phyloP scores from a whole-genome alignment of 2,797 vertebrate genomes.

The Arrhamphus sclerolepis region DNA sequence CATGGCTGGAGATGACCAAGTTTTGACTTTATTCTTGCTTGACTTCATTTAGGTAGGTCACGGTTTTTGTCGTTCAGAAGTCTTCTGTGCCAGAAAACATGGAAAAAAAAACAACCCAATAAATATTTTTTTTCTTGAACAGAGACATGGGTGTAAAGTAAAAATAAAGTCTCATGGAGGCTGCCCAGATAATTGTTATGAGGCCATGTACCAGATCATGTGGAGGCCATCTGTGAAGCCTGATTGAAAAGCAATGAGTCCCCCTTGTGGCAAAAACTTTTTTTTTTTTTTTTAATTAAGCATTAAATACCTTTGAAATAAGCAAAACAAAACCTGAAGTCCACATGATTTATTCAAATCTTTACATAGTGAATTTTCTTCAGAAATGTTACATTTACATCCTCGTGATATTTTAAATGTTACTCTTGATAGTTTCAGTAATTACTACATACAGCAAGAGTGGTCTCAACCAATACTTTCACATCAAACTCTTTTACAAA shows the following conservation, averaged over 20 bases:
- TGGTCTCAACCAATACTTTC: slow-evolving; percentile 28
- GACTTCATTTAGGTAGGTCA: no score
- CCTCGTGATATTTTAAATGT: slow-evolving; percentile 52
- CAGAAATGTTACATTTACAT: slow-evolving; percentile 53
- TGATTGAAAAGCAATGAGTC: slow-evolving; percentile 10
- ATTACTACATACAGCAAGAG: slow-evolving; percentile 41
- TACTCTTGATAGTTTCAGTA: slow-evolving; percentile 58
- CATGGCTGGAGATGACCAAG: neutral
- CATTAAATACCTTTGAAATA: neutral
- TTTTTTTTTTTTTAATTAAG: no score
- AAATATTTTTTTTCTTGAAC: neutral
- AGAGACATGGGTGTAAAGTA: neutral
- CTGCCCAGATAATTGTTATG: neutral
- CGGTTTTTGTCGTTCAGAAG: no score
- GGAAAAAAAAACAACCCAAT: no score
- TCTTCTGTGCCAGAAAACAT: no score
- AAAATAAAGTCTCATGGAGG: neutral
- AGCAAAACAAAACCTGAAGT: slow-evolving; percentile 23
- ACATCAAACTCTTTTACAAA: slow-evolving; percentile 25
- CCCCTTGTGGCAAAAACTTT: slow-evolving; percentile 51
- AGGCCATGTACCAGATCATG: neutral
- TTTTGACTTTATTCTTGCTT: neutral
- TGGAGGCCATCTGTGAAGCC: neutral
- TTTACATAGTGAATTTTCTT: slow-evolving; percentile 52
- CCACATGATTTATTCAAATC: slow-evolving; percentile 65